These are phyloP conservation scores for Seriola rivoliana DNA, from an alignment of 2,113 vertebrate species.

Conservation along the genomic window DNA sequence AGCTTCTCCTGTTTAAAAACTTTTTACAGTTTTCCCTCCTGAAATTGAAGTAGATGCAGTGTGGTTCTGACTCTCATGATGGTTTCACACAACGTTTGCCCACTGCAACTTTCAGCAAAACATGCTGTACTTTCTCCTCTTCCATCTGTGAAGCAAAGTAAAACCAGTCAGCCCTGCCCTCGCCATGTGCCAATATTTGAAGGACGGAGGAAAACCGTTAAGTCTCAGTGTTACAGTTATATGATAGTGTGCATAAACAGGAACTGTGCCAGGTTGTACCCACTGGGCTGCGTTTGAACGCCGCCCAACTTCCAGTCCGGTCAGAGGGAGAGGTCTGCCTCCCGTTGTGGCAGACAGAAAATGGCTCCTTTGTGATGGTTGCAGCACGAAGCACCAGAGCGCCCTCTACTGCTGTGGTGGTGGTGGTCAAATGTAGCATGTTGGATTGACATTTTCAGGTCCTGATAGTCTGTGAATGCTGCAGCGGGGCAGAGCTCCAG, in stretches of 20 bases:
- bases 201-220: conserved; percentile 63
- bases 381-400: conserved; percentile 56
- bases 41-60: conserved; percentile 17
- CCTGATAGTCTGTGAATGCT: conserved; percentile 11
- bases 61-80: conserved; percentile 23
- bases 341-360: conserved; percentile 64
- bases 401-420: conserved; percentile 76
- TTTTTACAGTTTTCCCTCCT: conserved; percentile 38
- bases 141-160: conserved; percentile 53
- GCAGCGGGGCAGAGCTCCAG: conserved; percentile 35
- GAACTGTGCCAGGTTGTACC: conserved; percentile 61
- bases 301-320: conserved; percentile 50
- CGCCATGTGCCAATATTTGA: conserved; percentile 70
- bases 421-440: conserved; percentile 33
- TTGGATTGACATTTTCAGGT: conserved; percentile 5
- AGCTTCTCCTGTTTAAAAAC: conserved; percentile 4
- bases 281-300: conserved; percentile 48
- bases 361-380: conserved; percentile 71
- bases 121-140: conserved; percentile 35
- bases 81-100: conserved; percentile 44
- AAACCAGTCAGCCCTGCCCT: conserved; percentile 46
- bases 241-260: conserved; percentile 73
- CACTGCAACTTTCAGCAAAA: conserved; percentile 36
- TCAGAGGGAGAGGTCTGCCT: conserved; percentile 48
- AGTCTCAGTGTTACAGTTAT: conserved; percentile 72